phyloP scores from a whole-genome alignment of 2,888 invertebrate species.

The Diaphora mendica region DNA sequence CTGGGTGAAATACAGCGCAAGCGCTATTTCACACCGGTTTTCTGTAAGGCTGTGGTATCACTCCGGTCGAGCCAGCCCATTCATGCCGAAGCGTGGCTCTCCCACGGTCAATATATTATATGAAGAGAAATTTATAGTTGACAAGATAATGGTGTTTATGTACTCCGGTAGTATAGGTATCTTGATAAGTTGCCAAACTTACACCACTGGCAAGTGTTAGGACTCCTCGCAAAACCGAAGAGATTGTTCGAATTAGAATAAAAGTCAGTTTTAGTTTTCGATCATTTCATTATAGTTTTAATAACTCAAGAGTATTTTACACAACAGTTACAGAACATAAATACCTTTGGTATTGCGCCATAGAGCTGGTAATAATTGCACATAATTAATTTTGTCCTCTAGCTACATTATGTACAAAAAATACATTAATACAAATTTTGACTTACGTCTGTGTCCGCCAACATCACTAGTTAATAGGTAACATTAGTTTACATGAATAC shows the following conservation, averaged over 20 bases:
- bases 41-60: no score
- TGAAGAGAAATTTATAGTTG: no score
- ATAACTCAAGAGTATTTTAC: constrained; percentile 81
- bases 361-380: constrained; percentile 81
- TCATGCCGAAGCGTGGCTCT: no score
- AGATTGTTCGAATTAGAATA: constrained; percentile 15
- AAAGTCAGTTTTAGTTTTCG: constrained; percentile 33
- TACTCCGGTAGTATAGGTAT: no score
- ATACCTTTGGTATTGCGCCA: constrained; percentile 84
- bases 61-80: no score
- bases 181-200: no score
- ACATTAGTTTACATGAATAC: constrained; percentile 64
- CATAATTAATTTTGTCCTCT: constrained; percentile 78
- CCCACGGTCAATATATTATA: no score
- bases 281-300: constrained; percentile 69
- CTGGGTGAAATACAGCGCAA: no score
- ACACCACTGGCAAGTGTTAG: no score
- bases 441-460: constrained; percentile 38
- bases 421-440: constrained; percentile 77
- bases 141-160: no score
- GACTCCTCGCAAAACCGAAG: no score
- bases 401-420: constrained; percentile 83
- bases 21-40: no score
- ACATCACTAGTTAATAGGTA: constrained; percentile 70
- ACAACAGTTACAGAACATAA: constrained; percentile 83